Evolutionary conservation across 2,113 vertebrate species (phyloP).

Genomic region (Paedocypris sp.): DNA sequence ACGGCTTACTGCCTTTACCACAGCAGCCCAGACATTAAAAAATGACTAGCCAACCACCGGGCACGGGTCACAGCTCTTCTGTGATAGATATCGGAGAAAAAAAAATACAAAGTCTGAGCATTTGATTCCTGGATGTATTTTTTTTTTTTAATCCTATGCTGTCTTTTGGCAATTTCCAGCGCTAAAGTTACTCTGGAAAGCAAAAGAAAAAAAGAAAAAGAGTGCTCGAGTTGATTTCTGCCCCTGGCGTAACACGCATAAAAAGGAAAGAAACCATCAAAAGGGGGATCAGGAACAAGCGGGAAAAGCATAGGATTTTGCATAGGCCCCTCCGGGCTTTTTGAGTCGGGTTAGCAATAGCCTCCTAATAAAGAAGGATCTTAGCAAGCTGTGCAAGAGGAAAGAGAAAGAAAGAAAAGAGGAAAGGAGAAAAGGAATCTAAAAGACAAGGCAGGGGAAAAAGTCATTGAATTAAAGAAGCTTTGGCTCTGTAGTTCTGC

Average conservation of each 20-base stretch:
- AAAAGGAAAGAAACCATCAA: slow-evolving; percentile 4
- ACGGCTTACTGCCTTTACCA: slow-evolving; percentile 46
- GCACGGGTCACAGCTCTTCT: slow-evolving; percentile 39
- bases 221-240: slow-evolving; percentile 1
- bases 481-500: neutral
- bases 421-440: neutral
- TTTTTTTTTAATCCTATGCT: neutral
- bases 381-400: neutral
- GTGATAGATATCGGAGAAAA: slow-evolving; percentile 4
- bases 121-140: neutral
- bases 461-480: slow-evolving; percentile 13
- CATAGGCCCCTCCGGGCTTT: slow-evolving; percentile 10
- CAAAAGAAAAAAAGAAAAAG: neutral
- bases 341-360: slow-evolving; percentile 17
- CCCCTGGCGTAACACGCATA: neutral
- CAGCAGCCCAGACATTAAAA: slow-evolving; percentile 23
- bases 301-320: slow-evolving; percentile 10
- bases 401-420: neutral
- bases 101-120: slow-evolving; percentile 5
- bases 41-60: slow-evolving; percentile 35
- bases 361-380: slow-evolving; percentile 16
- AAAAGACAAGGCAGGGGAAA: slow-evolving; percentile 1
- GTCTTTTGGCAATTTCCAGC: neutral
- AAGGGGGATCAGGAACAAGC: slow-evolving; percentile 8
- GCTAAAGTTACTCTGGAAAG: neutral